phyloP scores from a whole-genome alignment of 2,888 invertebrate species.

The Agrotis ipsilon region DNA sequence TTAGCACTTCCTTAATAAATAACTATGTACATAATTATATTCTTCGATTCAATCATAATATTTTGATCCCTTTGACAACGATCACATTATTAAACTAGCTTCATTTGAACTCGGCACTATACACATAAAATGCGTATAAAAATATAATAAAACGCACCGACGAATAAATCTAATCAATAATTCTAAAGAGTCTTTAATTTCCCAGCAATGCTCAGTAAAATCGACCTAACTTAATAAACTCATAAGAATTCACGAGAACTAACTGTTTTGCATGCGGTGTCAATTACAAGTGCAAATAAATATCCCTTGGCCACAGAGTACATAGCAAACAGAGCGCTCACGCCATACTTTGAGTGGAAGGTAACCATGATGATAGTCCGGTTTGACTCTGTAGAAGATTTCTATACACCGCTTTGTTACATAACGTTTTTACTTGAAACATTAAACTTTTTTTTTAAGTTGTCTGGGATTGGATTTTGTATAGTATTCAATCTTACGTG shows the following conservation, averaged over 20 bases:
- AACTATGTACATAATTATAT: no score
- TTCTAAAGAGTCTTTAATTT: background rate
- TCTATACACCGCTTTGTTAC: no score
- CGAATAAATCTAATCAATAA: background rate
- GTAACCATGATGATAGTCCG: background rate
- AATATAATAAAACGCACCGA: background rate
- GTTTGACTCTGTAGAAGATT: no score
- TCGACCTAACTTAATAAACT: constrained; percentile 7
- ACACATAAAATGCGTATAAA: background rate
- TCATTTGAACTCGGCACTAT: background rate
- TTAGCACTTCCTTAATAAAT: no score
- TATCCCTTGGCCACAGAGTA: constrained; percentile 21
- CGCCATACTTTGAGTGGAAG: background rate
- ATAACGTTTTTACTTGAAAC: no score
- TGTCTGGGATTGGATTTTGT: background rate
- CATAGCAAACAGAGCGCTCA: background rate
- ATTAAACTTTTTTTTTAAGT: background rate
- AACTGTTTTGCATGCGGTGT: constrained; percentile 41
- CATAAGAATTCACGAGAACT: constrained; percentile 21
- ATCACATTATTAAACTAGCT: no score
- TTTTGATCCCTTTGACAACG: no score
- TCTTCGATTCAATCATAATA: no score
- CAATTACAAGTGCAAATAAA: constrained; percentile 40
- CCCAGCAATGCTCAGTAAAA: background rate
- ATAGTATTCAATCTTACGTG: no score